A percentile compares a stretch with the other conserved stretches of the same genome.
These are phyloP conservation scores for Xenopus borealis DNA, from an alignment of 2,113 vertebrate genomes.

Conservation along the genomic window DNA sequence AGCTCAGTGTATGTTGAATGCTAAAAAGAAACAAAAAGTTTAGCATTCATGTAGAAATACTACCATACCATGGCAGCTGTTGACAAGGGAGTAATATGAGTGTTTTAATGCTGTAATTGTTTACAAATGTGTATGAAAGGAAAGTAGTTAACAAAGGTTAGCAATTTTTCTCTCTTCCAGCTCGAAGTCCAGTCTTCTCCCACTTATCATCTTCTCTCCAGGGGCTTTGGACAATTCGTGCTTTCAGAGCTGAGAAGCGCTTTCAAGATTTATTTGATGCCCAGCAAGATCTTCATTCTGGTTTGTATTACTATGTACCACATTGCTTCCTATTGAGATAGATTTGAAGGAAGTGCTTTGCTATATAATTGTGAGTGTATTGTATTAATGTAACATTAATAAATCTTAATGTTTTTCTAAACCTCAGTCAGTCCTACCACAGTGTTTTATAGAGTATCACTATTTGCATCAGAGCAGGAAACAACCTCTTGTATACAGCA, in stretches of 20 bases:
- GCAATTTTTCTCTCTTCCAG: slow-evolving; percentile 61
- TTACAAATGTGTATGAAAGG: neutral
- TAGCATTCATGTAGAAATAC: too few relatives aligned
- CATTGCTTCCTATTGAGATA: neutral
- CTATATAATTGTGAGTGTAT: neutral
- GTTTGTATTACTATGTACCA: slow-evolving; percentile 58
- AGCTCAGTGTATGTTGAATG: too few relatives aligned
- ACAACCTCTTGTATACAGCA: too few relatives aligned
- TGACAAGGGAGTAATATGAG: neutral
- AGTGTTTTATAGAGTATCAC: too few relatives aligned
- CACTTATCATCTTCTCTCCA: slow-evolving; percentile 90
- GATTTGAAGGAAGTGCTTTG: neutral
- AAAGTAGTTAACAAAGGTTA: neutral
- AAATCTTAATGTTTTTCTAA: too few relatives aligned
- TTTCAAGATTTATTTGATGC: slow-evolving; percentile 89
- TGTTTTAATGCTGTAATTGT: neutral
- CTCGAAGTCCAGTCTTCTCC: slow-evolving; percentile 91
- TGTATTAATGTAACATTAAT: too few relatives aligned
- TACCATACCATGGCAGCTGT: too few relatives aligned
- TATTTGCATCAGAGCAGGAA: too few relatives aligned
- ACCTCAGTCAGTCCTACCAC: too few relatives aligned
- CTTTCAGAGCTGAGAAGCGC: slow-evolving; percentile 78
- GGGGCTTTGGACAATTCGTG: slow-evolving; percentile 90
- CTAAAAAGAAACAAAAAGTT: too few relatives aligned
- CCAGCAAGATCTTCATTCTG: slow-evolving; percentile 90